Percentiles rank a stretch among this genome's conserved stretches.
phyloP scores from a whole-genome alignment of 92 coral and sea anemone genomes.

The Zoanthus solanderi region DNA sequence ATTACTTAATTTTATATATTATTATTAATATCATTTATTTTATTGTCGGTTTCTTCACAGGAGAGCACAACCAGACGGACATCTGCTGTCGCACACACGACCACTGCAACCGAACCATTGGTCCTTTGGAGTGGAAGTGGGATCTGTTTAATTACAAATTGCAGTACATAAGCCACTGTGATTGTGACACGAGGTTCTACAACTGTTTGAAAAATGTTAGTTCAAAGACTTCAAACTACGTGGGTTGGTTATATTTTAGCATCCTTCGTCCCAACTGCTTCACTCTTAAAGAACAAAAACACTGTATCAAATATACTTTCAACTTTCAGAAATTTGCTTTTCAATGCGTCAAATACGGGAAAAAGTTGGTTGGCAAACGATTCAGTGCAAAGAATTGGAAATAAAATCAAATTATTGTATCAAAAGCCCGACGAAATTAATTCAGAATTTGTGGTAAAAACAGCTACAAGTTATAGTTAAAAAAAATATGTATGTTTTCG shows the following conservation, averaged over 20 bases:
- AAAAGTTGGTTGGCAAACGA: not conserved
- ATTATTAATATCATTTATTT: not conserved
- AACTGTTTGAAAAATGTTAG: slow-evolving; percentile 22
- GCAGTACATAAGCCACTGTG: slow-evolving; percentile 27
- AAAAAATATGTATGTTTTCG: too few species aligned
- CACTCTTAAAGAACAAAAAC: not conserved
- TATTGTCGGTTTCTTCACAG: not conserved
- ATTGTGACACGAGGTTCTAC: slow-evolving; percentile 31
- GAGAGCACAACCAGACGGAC: slow-evolving; percentile 13
- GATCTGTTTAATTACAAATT: slow-evolving; percentile 15
- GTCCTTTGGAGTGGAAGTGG: slow-evolving; percentile 32
- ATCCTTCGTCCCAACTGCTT: slow-evolving; percentile 42
- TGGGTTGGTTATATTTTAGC: slow-evolving; percentile 19
- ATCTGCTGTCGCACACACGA: slow-evolving; percentile 44
- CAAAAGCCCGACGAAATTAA: not conserved
- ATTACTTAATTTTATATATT: not conserved
- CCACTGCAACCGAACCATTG: slow-evolving; percentile 32
- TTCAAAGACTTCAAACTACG: not conserved
- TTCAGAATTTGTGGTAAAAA: not conserved
- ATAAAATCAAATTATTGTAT: too few species aligned
- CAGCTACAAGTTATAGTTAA: not conserved
- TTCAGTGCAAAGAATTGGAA: not conserved
- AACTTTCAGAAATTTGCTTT: not conserved
- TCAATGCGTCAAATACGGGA: not conserved
- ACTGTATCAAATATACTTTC: not conserved